Conservation (phyloP, 2,797 vertebrate genomes). For the Anguilla marmorata region DNA sequence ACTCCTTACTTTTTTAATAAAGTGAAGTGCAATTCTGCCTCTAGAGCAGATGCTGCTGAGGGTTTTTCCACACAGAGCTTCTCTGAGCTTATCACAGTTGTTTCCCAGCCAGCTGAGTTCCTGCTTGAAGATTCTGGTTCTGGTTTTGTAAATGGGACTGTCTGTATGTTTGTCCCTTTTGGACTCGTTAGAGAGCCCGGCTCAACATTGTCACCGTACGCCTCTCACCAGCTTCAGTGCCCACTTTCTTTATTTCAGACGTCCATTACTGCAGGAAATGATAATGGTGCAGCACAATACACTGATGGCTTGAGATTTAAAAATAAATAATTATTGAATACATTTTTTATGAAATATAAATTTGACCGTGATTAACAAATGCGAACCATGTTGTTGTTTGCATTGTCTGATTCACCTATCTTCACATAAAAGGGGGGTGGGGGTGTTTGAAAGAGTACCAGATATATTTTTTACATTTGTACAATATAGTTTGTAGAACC, state of each 20-base stretch:
- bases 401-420: background rate
- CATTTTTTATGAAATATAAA: background rate
- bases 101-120: background rate
- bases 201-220: background rate
- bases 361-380: background rate
- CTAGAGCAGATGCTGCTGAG: background rate
- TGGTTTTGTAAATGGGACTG: background rate
- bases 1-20: background rate
- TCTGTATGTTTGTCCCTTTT: conserved; percentile 44
- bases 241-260: conserved; percentile 20
- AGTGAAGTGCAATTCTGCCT: background rate
- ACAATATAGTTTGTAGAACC: background rate
- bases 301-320: background rate
- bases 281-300: background rate
- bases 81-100: conserved; percentile 5
- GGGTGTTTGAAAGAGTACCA: background rate
- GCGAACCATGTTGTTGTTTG: background rate
- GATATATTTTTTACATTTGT: background rate
- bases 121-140: conserved; percentile 19
- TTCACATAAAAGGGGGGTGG: background rate
- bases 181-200: conserved; percentile 48
- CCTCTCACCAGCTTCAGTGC: conserved; percentile 41
- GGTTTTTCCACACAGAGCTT: background rate
- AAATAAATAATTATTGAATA: background rate
- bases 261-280: background rate